phyloP scores from a whole-genome alignment of 2,888 invertebrate genomes.

The Drosophila limbata region DNA sequence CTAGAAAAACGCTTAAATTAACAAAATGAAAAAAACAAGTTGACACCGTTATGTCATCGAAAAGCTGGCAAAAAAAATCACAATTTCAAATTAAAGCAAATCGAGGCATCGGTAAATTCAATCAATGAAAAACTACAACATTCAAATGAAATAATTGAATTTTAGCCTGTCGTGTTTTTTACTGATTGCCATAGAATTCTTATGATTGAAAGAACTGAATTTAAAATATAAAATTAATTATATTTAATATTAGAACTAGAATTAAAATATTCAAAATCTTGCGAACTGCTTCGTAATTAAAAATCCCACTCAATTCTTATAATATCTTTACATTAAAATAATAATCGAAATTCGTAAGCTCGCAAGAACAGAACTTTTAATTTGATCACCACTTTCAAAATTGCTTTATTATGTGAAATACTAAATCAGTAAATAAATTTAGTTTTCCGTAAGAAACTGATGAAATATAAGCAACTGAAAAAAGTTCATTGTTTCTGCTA shows the following conservation, averaged over 20 bases:
- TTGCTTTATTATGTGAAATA: not conserved
- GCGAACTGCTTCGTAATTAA: not conserved
- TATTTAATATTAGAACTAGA: no score
- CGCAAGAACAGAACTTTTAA: no score
- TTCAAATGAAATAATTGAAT: not conserved
- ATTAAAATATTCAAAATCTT: not conserved
- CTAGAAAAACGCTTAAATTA: conserved; percentile 32
- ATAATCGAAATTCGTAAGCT: no score
- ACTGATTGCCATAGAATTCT: not conserved
- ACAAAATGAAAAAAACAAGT: conserved; percentile 23
- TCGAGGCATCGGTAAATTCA: not conserved
- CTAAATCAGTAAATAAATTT: no score
- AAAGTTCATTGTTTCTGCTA: not conserved
- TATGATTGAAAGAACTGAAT: not conserved
- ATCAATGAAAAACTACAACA: not conserved
- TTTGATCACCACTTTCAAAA: not conserved
- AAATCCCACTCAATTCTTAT: no score
- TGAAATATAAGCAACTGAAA: not conserved
- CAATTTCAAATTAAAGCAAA: conserved; percentile 4
- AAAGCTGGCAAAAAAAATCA: conserved; percentile 14
- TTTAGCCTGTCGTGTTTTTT: no score
- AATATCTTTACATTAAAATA: no score
- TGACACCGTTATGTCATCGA: conserved; percentile 30
- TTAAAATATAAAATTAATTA: not conserved
- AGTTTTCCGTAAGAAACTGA: not conserved